These are phyloP conservation scores for Drosophila ficusphila DNA, from an alignment of 1,140 invertebrate species.

Conservation along the genomic window DNA sequence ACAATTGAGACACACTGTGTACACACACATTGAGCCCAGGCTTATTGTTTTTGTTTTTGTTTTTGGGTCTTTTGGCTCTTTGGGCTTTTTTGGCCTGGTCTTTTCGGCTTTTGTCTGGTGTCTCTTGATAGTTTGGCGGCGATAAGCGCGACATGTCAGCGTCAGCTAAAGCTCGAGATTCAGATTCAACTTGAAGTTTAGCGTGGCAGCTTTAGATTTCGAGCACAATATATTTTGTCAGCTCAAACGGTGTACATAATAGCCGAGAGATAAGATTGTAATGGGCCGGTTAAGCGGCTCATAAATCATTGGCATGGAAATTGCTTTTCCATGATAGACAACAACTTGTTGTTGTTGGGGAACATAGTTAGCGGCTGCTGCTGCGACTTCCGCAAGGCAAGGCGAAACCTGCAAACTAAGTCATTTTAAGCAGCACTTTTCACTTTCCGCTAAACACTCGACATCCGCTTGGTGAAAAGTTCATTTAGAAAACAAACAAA, in stretches of 20 bases:
- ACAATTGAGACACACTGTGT: slow-evolving; percentile 78
- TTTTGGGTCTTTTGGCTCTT: background rate
- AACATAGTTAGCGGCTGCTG: slow-evolving; percentile 36
- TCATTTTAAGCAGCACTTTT: slow-evolving; percentile 80
- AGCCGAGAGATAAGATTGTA: slow-evolving; percentile 77
- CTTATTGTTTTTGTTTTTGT: slow-evolving; percentile 61
- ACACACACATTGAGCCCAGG: slow-evolving; percentile 14
- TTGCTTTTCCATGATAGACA: slow-evolving; percentile 80
- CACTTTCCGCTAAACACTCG: slow-evolving; percentile 79
- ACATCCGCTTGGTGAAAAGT: slow-evolving; percentile 77
- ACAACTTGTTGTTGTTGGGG: slow-evolving; percentile 57
- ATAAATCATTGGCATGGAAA: slow-evolving; percentile 82
- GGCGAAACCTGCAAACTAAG: slow-evolving; percentile 79
- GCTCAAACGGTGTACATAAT: slow-evolving; percentile 81
- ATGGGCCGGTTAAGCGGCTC: slow-evolving; percentile 77
- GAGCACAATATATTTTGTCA: slow-evolving; percentile 80
- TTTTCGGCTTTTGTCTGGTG: slow-evolving; percentile 43
- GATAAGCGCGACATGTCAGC: slow-evolving; percentile 81
- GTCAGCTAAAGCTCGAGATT: slow-evolving; percentile 59
- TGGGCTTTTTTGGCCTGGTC: slow-evolving; percentile 20
- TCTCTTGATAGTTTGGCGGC: slow-evolving; percentile 75
- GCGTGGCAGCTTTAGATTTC: slow-evolving; percentile 71
- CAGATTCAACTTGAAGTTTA: slow-evolving; percentile 42
- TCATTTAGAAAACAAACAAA: slow-evolving; percentile 76
- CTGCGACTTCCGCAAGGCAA: slow-evolving; percentile 62